These are phyloP conservation scores for Corydoras sp. DNA, from an alignment of 2,113 vertebrate species.

Conservation along the genomic window DNA sequence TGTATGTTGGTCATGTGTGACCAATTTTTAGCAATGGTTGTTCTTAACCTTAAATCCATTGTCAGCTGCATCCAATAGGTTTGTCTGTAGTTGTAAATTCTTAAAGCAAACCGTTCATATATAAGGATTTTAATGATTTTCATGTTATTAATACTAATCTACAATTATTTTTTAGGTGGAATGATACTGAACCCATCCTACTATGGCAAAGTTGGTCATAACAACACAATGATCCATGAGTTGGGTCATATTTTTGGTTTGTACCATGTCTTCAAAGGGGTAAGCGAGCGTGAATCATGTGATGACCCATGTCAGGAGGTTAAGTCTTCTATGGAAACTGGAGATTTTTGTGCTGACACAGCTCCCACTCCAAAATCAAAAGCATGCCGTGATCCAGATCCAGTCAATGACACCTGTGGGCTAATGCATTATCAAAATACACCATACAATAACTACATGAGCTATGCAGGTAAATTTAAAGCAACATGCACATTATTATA, in stretches of 20 bases:
- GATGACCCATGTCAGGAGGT: slow-evolving; percentile 92
- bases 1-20: too few relatives aligned
- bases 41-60: too few relatives aligned
- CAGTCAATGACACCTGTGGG: slow-evolving; percentile 82
- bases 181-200: slow-evolving; percentile 91
- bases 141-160: neutral
- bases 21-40: too few relatives aligned
- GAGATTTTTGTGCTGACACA: slow-evolving; percentile 93
- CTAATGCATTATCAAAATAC: slow-evolving; percentile 74
- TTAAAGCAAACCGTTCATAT: neutral
- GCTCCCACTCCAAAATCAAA: slow-evolving; percentile 88
- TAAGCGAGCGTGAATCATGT: slow-evolving; percentile 91
- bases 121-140: slow-evolving; percentile 7
- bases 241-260: slow-evolving; percentile 91
- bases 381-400: slow-evolving; percentile 81
- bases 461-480: slow-evolving; percentile 81
- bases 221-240: slow-evolving; percentile 94
- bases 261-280: slow-evolving; percentile 96
- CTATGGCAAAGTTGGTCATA: slow-evolving; percentile 81
- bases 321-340: slow-evolving; percentile 86
- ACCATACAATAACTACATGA: slow-evolving; percentile 96
- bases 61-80: too few relatives aligned
- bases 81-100: neutral
- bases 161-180: slow-evolving; percentile 68
- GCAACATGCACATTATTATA: neutral